phyloP scores from a whole-genome alignment of 1,140 invertebrate species.

The Ganaspis sp. region DNA sequence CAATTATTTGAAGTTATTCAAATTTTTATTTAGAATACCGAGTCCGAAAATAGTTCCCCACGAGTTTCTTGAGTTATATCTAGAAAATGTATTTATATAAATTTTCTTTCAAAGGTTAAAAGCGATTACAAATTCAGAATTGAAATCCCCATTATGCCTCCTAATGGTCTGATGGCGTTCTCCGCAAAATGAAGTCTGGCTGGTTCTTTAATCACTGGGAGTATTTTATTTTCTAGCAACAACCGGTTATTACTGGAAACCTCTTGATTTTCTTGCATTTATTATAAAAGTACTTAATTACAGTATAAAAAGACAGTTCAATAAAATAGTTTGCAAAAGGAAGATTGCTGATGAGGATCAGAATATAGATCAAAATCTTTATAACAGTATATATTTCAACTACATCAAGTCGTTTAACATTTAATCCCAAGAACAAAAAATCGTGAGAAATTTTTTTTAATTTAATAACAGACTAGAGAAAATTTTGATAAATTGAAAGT shows the following conservation, averaged over 20 bases:
- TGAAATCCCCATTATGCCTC: neutral
- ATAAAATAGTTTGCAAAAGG: neutral
- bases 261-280: conserved; percentile 2
- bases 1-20: too few relatives aligned
- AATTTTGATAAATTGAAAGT: too few relatives aligned
- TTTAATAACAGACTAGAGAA: too few relatives aligned
- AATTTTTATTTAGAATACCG: too few relatives aligned
- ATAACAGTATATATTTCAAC: neutral
- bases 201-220: neutral
- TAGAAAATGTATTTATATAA: neutral
- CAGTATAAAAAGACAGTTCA: neutral
- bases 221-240: neutral
- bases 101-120: neutral
- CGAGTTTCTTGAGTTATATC: too few relatives aligned
- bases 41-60: too few relatives aligned
- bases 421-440: too few relatives aligned
- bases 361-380: neutral
- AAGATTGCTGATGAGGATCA: neutral
- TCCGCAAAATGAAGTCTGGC: conserved; percentile 1
- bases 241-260: conserved; percentile 9
- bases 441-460: too few relatives aligned
- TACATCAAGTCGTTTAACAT: neutral
- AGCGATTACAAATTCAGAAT: conserved; percentile 9
- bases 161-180: neutral
- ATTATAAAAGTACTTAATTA: conserved; percentile 2